phyloP scores from a whole-genome alignment of 2,113 vertebrate genomes.

The Eurystomus gularis region DNA sequence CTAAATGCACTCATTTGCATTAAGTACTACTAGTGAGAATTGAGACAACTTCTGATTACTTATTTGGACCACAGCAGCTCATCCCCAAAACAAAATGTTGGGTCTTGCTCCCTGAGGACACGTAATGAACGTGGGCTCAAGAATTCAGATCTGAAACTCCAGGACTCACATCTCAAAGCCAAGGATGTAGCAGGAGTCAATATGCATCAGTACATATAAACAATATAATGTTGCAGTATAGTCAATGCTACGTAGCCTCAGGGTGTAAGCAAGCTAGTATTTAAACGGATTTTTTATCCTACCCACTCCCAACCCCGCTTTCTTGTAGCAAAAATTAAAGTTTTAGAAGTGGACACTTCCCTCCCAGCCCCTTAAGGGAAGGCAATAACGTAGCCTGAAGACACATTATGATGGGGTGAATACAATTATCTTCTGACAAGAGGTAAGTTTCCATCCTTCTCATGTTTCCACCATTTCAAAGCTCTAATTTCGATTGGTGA shows the following conservation, averaged over 20 bases:
- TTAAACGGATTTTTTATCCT: not conserved
- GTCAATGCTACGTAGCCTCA: not conserved
- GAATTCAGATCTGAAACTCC: not conserved
- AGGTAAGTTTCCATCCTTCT: not conserved
- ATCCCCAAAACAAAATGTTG: not conserved
- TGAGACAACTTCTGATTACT: not conserved
- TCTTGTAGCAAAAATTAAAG: not conserved
- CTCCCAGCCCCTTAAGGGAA: not conserved
- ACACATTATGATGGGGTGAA: not conserved
- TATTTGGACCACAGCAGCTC: not conserved
- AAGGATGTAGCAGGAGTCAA: not conserved
- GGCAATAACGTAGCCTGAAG: not conserved
- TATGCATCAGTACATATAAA: not conserved
- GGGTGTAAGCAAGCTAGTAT: not conserved
- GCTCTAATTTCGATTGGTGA: not conserved
- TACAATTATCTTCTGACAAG: not conserved
- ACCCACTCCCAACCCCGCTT: not conserved
- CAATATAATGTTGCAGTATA: not conserved
- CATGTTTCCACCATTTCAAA: constrained; percentile 40
- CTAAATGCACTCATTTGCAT: not conserved
- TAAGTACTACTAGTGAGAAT: not conserved
- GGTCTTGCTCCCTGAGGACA: not conserved
- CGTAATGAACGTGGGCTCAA: not conserved
- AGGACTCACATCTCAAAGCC: not conserved
- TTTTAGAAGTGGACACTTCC: not conserved